Base-by-base conservation (phyloP, 2,797 vertebrate species). In the Mus spretus region DNA sequence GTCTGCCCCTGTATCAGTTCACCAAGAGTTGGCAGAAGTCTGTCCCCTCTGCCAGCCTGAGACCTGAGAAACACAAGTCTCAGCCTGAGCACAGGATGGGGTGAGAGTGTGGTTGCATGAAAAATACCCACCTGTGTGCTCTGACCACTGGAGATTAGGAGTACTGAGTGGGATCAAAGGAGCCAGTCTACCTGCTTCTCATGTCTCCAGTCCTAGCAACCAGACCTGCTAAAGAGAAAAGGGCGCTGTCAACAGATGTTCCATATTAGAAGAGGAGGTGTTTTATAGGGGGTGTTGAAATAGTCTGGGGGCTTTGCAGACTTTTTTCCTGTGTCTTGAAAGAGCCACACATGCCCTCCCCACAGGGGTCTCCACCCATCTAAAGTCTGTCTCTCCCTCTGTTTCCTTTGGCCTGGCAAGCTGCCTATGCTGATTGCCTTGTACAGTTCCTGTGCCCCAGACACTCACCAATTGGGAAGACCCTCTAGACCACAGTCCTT, bases 111-210 rank as follows among this genome's bases (percentile, higher is more conserved):
- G n/a, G 2, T 1, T 26, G 70, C 93, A 80, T 13, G 44, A 96
- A 96, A 98, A 97, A 96, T 40, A 37, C 83, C 87, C 91, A 91
- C 93, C 95, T 83, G 80, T 74, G 72, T 47, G 44, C 93, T 97
- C 87, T 80, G 28, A n/a, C 90, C 85, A 61, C 75, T 74, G 70
- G 37, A 19, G 55, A 11, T 15, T 26, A 17, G 14, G 79, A 92
- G 89, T 78, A 1, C 26, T 17, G 0, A 1, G 1, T 1, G 47
- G 37, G 37, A 22, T 20, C 20, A 96, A 96, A 94, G 31, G 44
- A 40, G 65, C 50, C 63, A 9, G 61, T 80, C 85, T 59, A 55
- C 77, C 70, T 26, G 94, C 81, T 34, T 91, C 94, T 57, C 79
- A 92, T 85, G 80, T 57, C 95, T 92, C 91, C 95, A 80, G 72